Evolutionary conservation across 2,797 vertebrate genomes (phyloP).

Genomic region (Odontamblyopus lacepedii): DNA sequence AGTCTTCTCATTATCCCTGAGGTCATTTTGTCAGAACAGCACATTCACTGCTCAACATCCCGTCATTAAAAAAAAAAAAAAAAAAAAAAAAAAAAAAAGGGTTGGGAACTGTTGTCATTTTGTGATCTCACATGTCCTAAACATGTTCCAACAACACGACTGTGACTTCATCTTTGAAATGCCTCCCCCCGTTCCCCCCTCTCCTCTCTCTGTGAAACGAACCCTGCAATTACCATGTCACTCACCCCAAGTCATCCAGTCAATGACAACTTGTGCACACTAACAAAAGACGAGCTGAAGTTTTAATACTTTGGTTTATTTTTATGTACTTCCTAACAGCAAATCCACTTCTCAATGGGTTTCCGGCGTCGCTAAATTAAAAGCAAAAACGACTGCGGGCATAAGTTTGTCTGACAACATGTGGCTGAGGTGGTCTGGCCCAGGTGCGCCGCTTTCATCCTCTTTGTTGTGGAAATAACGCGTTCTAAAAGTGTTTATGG

Average conservation of each 20-base stretch:
- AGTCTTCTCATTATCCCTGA: not conserved
- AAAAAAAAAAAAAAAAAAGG: no score
- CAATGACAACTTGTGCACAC: conserved; percentile 37
- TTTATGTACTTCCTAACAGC: conserved; percentile 5
- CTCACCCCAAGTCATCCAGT: conserved; percentile 35
- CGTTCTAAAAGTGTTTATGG: not conserved
- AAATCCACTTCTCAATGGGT: conserved; percentile 23
- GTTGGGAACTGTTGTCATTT: conserved; percentile 26
- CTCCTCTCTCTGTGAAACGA: conserved; percentile 23
- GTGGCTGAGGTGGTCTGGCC: conserved; percentile 11
- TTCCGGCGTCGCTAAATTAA: conserved; percentile 17
- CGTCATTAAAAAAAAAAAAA: no score
- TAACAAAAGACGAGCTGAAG: conserved; percentile 38
- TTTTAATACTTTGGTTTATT: conserved; percentile 25
- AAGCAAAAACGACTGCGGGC: conserved; percentile 39
- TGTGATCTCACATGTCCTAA: conserved; percentile 33
- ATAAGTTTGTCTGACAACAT: not conserved
- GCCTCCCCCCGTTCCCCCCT: conserved; percentile 36
- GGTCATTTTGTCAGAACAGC: not conserved
- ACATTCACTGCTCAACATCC: conserved; percentile 7
- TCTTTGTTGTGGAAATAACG: conserved; percentile 20
- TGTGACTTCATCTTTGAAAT: conserved; percentile 66
- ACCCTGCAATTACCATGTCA: conserved; percentile 57
- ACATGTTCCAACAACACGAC: conserved; percentile 56
- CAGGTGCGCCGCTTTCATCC: conserved; percentile 31